phyloP scores from a whole-genome alignment of 2,113 vertebrate species.

The Plestiodon gilberti region DNA sequence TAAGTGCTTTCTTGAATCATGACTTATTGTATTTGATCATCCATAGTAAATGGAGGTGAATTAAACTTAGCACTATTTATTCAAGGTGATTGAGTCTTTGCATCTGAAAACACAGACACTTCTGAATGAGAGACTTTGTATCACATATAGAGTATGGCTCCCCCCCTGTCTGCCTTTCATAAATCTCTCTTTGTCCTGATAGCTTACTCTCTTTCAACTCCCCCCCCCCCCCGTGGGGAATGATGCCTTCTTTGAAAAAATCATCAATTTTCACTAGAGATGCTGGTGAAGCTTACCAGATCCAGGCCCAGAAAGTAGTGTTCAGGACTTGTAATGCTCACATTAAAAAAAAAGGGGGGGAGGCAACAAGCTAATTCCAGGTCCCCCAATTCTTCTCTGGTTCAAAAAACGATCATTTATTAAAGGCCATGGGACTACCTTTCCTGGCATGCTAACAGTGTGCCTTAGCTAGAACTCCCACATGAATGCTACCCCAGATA shows the following conservation, averaged over 20 bases:
- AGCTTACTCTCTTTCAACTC: not conserved
- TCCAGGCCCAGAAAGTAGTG: too few species aligned
- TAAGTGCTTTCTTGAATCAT: not conserved
- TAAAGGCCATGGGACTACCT: too few species aligned
- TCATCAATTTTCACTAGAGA: not conserved
- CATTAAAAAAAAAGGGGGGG: too few species aligned
- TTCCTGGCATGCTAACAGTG: too few species aligned
- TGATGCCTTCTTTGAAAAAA: not conserved
- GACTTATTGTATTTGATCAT: not conserved
- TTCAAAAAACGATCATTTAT: too few species aligned
- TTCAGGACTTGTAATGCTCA: too few species aligned
- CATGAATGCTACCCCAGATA: too few species aligned
- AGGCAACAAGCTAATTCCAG: too few species aligned
- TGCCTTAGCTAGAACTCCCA: too few species aligned
- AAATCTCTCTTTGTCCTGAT: not conserved
- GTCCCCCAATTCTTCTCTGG: too few species aligned
- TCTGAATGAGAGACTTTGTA: not conserved
- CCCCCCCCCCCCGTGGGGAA: not conserved
- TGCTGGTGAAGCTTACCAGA: too few species aligned
- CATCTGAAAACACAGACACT: not conserved
- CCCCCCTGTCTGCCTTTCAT: not conserved
- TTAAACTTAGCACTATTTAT: not conserved
- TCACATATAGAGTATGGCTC: not conserved
- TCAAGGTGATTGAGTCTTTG: conserved; percentile 22
- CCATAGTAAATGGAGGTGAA: not conserved